Evolutionary conservation across 1,140 invertebrate species (phyloP).

Genomic region (Aphaenogaster rudis): DNA sequence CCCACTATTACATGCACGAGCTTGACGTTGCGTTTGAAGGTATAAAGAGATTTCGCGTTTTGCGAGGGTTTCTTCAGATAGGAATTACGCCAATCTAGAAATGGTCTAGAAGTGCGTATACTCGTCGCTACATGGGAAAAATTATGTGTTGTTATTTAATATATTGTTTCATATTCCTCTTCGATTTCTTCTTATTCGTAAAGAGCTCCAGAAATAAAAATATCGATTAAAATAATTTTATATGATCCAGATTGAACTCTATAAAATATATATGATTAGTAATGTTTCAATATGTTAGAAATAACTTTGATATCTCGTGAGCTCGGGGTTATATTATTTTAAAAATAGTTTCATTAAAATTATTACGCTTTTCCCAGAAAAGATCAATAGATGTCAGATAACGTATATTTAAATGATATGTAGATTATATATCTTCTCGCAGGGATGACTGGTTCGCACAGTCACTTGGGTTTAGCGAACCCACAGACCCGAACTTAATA

Average conservation of each 20-base stretch:
- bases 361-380: not conserved
- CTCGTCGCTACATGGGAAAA: not conserved
- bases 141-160: not conserved
- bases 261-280: not conserved
- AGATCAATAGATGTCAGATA: not conserved
- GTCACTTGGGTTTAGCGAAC: not conserved
- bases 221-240: not conserved
- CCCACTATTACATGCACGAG: slow-evolving; percentile 51
- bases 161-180: not conserved
- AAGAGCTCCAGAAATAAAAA: not conserved
- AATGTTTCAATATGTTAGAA: not conserved
- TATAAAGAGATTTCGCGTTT: slow-evolving; percentile 27
- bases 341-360: not conserved
- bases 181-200: not conserved
- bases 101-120: not conserved
- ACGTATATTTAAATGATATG: slow-evolving; percentile 15
- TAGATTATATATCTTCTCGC: not conserved
- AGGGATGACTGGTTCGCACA: not conserved
- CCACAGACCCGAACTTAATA: not conserved
- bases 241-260: not conserved
- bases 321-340: not conserved
- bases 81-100: not conserved
- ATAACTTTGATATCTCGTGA: not conserved
- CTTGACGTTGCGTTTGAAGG: not conserved
- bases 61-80: not conserved